Conservation (phyloP, 2,797 vertebrate species). For the Neoniphon sammara region DNA sequence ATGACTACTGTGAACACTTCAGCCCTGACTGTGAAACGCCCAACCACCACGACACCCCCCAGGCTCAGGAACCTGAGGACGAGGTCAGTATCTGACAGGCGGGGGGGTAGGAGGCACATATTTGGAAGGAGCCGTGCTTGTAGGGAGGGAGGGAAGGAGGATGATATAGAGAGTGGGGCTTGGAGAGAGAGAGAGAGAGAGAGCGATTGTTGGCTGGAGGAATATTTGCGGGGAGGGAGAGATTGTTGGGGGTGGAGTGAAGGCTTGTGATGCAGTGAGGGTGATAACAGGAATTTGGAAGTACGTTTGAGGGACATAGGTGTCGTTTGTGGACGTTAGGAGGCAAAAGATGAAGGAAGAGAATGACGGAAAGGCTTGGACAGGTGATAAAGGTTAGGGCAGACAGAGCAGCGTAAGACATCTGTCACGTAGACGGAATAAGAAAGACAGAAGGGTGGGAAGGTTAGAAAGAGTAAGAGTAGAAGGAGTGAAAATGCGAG, state of each 20-base stretch:
- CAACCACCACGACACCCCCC: constrained; percentile 86
- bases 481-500: background rate
- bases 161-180: background rate
- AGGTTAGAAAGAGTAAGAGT: background rate
- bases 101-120: background rate
- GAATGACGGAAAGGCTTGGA: constrained; percentile 1
- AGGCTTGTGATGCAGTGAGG: constrained; percentile 22
- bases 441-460: background rate
- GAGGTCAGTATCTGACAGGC: constrained; percentile 79
- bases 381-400: no score
- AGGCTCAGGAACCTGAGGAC: constrained; percentile 92
- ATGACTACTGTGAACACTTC: constrained; percentile 98
- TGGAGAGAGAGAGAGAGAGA: background rate
- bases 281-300: constrained; percentile 51
- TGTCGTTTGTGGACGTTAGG: constrained; percentile 11
- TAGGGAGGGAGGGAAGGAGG: no score
- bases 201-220: constrained; percentile 6
- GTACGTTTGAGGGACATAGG: constrained; percentile 19
- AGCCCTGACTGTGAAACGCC: constrained; percentile 96
- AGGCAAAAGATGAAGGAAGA: constrained; percentile 27
- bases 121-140: no score
- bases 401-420: background rate
- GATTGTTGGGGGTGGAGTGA: constrained; percentile 2
- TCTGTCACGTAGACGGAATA: background rate
- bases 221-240: background rate